Conservation (phyloP, 1,140 invertebrate species). For the Trichonephila clavata region DNA sequence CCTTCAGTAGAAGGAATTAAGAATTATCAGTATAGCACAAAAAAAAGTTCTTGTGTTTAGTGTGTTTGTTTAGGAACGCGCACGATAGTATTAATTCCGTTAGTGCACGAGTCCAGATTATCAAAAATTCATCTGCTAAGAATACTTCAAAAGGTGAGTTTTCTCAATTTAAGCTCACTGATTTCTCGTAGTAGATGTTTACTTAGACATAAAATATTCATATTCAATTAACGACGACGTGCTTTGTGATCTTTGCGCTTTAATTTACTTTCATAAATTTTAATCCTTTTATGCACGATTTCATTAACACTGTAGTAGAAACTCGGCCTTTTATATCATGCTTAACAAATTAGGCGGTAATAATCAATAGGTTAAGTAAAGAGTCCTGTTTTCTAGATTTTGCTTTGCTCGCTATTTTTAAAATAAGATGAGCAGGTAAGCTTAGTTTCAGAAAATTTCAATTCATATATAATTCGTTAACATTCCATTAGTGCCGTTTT, state of each 20-base stretch:
- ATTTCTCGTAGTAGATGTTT: background rate
- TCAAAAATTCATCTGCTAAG: background rate
- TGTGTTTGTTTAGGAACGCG: background rate
- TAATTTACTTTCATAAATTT: slow-evolving; percentile 33
- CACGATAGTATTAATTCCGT: background rate
- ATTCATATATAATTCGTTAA: background rate
- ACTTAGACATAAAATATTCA: slow-evolving; percentile 50
- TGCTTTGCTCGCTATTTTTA: background rate
- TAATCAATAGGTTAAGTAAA: background rate
- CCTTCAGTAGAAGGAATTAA: background rate
- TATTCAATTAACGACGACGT: slow-evolving; percentile 21
- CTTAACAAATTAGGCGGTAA: slow-evolving; percentile 3
- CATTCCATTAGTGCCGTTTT: background rate
- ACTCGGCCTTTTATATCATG: background rate
- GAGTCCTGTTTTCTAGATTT: background rate
- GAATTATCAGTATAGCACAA: background rate
- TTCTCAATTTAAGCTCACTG: background rate
- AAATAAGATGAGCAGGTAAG: background rate
- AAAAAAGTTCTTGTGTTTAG: background rate
- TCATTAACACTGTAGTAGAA: background rate
- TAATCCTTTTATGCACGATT: background rate
- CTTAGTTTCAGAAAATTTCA: background rate
- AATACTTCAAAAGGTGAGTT: background rate
- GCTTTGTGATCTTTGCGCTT: background rate
- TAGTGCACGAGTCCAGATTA: background rate